Percentiles rank a stretch among this genome's conserved stretches.
These are phyloP conservation scores for Cybosia mesomella DNA, from an alignment of 2,888 invertebrate species.

Conservation along the genomic window DNA sequence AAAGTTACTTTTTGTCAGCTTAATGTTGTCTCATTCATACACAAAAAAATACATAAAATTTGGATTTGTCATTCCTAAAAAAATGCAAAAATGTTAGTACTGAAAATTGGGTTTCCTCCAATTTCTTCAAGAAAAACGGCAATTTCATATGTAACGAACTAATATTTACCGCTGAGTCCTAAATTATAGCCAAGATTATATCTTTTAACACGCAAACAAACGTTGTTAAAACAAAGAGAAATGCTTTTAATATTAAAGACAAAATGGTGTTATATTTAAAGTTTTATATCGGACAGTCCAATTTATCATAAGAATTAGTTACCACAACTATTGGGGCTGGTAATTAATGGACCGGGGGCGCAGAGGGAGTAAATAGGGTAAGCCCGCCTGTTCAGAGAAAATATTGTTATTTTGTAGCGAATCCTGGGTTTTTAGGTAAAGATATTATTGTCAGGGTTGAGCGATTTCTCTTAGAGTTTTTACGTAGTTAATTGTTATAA, in stretches of 20 bases:
- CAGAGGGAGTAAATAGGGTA: slow-evolving; percentile 43
- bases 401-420: slow-evolving; percentile 42
- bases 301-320: slow-evolving; percentile 62
- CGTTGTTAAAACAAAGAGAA: background rate
- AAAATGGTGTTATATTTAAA: slow-evolving; percentile 9
- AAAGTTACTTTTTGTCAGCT: no score
- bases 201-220: background rate
- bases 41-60: no score
- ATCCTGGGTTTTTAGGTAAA: slow-evolving; percentile 17
- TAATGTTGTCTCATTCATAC: no score
- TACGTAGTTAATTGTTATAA: no score
- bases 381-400: slow-evolving; percentile 39
- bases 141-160: no score
- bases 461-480: no score
- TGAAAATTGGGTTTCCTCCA: no score
- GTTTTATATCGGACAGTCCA: slow-evolving; percentile 36
- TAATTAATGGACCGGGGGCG: slow-evolving; percentile 56
- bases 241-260: background rate
- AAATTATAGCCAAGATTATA: background rate
- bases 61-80: no score
- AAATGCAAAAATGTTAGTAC: no score
- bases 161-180: background rate
- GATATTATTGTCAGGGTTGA: background rate
- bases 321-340: slow-evolving; percentile 58
- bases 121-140: no score